These are phyloP conservation scores for Romanomermis culicivorax DNA, from an alignment of 2,888 invertebrate genomes.

Conservation along the genomic window DNA sequence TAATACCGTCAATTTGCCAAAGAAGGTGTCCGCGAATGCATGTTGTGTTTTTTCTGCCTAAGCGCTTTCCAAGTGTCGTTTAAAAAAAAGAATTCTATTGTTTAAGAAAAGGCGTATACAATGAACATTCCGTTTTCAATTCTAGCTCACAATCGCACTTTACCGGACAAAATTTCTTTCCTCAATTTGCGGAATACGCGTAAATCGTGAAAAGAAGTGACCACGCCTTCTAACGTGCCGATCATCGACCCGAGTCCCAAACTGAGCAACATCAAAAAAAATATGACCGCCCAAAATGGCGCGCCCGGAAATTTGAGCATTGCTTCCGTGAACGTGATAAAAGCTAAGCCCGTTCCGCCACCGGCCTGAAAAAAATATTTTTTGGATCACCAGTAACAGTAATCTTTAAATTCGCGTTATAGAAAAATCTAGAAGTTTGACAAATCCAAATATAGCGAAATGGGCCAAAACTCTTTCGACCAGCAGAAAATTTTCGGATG, in stretches of 20 bases:
- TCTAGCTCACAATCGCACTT: background rate
- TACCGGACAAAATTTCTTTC: conserved; percentile 67
- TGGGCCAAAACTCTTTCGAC: too few species aligned
- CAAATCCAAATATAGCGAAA: too few species aligned
- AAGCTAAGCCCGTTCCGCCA: conserved; percentile 75
- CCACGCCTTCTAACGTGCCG: conserved; percentile 77
- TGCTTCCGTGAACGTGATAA: conserved; percentile 80
- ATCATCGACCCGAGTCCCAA: conserved; percentile 78
- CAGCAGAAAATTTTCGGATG: too few species aligned
- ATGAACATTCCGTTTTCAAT: too few species aligned
- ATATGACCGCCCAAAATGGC: conserved; percentile 83
- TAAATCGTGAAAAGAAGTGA: conserved; percentile 74
- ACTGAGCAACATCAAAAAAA: conserved; percentile 77
- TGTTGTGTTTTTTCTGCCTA: too few species aligned
- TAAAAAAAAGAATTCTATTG: background rate
- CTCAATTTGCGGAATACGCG: conserved; percentile 65
- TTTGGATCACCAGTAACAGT: too few species aligned
- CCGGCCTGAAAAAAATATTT: conserved; percentile 47
- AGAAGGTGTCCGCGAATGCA: too few species aligned
- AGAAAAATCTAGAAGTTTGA: too few species aligned
- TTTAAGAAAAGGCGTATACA: background rate
- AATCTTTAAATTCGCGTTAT: too few species aligned
- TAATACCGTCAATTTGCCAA: too few species aligned
- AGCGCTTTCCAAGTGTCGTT: too few species aligned
- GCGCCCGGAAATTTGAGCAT: conserved; percentile 72